phyloP scores from a whole-genome alignment of 2,797 vertebrate species.

The Anniella stebbinsi region DNA sequence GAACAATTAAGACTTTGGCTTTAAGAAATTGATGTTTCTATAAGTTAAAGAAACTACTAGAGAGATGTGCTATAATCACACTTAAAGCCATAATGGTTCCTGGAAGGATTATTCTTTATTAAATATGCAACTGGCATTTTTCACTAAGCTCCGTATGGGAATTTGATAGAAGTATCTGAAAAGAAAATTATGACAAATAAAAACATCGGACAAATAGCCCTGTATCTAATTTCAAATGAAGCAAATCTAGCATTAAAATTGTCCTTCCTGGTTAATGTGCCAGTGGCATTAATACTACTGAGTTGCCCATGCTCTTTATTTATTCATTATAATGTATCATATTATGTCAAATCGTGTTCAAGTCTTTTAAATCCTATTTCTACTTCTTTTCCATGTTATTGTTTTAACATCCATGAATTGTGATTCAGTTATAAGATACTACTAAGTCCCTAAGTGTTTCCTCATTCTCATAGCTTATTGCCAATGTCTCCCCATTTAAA shows the following conservation, averaged over 20 bases:
- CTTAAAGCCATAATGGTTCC: constrained; percentile 59
- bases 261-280: constrained; percentile 28
- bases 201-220: constrained; percentile 57
- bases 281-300: constrained; percentile 13
- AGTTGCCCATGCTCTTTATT: constrained; percentile 35
- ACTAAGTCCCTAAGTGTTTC: background rate
- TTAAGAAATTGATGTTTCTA: constrained; percentile 48
- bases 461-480: too few species aligned
- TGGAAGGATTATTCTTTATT: constrained; percentile 67
- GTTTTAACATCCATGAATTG: constrained; percentile 1
- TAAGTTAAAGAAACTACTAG: constrained; percentile 54
- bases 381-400: constrained; percentile 17
- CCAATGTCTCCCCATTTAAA: background rate
- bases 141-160: constrained; percentile 51
- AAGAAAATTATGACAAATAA: constrained; percentile 59
- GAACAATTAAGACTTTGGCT: constrained; percentile 53
- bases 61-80: constrained; percentile 56
- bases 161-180: constrained; percentile 47
- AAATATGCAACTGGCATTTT: constrained; percentile 62
- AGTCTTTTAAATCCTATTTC: constrained; percentile 12
- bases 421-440: background rate
- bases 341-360: background rate
- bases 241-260: constrained; percentile 51
- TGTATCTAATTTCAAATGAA: constrained; percentile 58
- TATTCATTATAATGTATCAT: constrained; percentile 27